Conservation (phyloP, 2,797 vertebrate genomes). For the Crypturellus tataupa region DNA sequence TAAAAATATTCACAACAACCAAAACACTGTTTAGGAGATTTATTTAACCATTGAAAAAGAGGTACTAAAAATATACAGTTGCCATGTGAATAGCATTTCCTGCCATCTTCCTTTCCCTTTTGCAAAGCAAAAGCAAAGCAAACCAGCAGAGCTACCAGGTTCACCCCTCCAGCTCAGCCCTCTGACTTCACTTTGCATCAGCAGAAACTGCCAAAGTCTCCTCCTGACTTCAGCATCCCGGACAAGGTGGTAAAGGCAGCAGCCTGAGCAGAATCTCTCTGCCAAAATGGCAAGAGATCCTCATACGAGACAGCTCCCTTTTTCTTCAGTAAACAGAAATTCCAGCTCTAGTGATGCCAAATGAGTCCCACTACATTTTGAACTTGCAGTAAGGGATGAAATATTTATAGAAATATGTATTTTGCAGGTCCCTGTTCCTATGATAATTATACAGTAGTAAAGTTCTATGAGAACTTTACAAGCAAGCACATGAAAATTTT, state of each 20-base stretch:
- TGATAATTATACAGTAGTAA: background rate
- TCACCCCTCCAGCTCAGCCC: background rate
- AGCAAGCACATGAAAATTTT: background rate
- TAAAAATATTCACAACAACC: background rate
- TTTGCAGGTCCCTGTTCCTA: background rate
- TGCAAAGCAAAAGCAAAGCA: background rate
- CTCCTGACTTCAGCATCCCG: background rate
- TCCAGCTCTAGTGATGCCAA: background rate
- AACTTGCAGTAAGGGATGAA: background rate
- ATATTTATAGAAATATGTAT: rapidly evolving
- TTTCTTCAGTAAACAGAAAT: background rate
- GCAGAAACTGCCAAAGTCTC: background rate
- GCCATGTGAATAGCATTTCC: background rate
- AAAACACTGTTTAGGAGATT: background rate
- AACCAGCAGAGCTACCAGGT: background rate
- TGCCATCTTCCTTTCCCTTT: background rate
- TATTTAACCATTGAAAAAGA: background rate
- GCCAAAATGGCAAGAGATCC: rapidly evolving
- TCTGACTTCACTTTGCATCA: rapidly evolving
- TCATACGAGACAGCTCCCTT: background rate
- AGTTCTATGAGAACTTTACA: background rate
- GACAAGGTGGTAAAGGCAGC: background rate
- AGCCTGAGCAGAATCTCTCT: background rate
- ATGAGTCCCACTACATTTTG: background rate
- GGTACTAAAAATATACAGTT: background rate